Base-by-base conservation (phyloP, 2,888 invertebrate species). In the Dolichomitus sp. region DNA sequence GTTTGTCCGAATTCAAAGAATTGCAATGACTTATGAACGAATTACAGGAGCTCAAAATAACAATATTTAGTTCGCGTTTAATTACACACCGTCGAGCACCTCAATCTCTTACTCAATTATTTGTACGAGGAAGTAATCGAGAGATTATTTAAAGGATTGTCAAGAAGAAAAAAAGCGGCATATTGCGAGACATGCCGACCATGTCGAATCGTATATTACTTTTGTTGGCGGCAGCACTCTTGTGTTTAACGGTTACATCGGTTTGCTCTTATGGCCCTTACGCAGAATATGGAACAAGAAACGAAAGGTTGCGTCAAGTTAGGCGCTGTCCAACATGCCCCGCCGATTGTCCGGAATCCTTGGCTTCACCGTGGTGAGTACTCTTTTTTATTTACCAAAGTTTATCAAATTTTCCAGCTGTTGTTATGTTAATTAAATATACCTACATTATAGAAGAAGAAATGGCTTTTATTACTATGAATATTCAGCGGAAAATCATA, bases 361-460 rank as follows among this genome's bases (percentile, higher is more conserved):
- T 88, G n/a, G 61, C 85, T 5, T 74, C 85, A 17, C 85, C 84
- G 12, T 83, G 88, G 90, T 89, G 80, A 90, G 69, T 9, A n/a
- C n/a, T n/a, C n/a, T n/a, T n/a, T n/a, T n/a, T n/a, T n/a, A n/a
- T n/a, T n/a, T n/a, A n/a, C n/a, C n/a, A n/a, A n/a, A n/a, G n/a
- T n/a, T n/a, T n/a, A n/a, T n/a, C n/a, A n/a, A n/a, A n/a, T n/a
- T n/a, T n/a, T n/a, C n/a, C n/a, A n/a, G n/a, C n/a, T n/a, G n/a
- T n/a, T n/a, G n/a, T n/a, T n/a, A n/a, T n/a, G n/a, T n/a, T n/a
- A n/a, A n/a, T n/a, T n/a, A n/a, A n/a, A n/a, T n/a, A n/a, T n/a
- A n/a, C n/a, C n/a, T n/a, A n/a, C n/a, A n/a, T n/a, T n/a, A n/a
- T n/a, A n/a, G n/a, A n/a, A n/a, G n/a, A n/a, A n/a, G n/a, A n/a